Evolutionary conservation across 2,888 invertebrate species (phyloP).

Genomic region (Amphipoea oculea): DNA sequence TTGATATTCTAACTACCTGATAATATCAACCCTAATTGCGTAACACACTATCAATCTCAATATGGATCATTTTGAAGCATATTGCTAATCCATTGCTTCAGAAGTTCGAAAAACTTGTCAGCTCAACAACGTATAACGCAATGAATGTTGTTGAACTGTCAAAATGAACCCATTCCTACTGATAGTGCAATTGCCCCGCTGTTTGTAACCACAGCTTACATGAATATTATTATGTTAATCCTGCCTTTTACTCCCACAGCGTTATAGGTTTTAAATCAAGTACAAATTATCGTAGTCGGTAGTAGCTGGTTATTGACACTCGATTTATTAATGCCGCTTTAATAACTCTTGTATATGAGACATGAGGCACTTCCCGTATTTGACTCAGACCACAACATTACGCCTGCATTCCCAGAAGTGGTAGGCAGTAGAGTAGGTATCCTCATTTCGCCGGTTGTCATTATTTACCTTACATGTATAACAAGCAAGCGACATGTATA

Average conservation of each 20-base stretch:
- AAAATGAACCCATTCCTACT: too few relatives aligned
- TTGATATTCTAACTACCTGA: background rate
- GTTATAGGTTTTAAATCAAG: constrained; percentile 19
- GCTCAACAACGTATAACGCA: too few relatives aligned
- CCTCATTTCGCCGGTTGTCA: background rate
- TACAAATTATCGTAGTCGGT: constrained; percentile 4
- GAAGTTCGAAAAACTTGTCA: too few relatives aligned
- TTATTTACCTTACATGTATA: background rate
- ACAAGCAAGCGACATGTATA: background rate
- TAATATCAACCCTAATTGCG: too few relatives aligned
- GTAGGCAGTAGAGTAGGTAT: background rate
- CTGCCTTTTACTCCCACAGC: constrained; percentile 1
- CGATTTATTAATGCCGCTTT: background rate
- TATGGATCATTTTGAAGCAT: too few relatives aligned
- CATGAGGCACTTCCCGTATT: background rate
- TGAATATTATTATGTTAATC: constrained; percentile 28
- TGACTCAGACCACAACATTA: background rate
- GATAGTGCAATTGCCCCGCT: too few relatives aligned
- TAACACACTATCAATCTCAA: too few relatives aligned
- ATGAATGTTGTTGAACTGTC: too few relatives aligned
- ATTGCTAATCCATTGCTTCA: too few relatives aligned
- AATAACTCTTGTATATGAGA: background rate
- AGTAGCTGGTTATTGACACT: constrained; percentile 14
- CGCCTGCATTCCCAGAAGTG: background rate
- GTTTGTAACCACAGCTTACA: constrained; percentile 3